Percentiles rank a stretch among this genome's conserved stretches.
phyloP scores from a whole-genome alignment of 2,888 invertebrate genomes.

The Caenorhabditis uteleia region DNA sequence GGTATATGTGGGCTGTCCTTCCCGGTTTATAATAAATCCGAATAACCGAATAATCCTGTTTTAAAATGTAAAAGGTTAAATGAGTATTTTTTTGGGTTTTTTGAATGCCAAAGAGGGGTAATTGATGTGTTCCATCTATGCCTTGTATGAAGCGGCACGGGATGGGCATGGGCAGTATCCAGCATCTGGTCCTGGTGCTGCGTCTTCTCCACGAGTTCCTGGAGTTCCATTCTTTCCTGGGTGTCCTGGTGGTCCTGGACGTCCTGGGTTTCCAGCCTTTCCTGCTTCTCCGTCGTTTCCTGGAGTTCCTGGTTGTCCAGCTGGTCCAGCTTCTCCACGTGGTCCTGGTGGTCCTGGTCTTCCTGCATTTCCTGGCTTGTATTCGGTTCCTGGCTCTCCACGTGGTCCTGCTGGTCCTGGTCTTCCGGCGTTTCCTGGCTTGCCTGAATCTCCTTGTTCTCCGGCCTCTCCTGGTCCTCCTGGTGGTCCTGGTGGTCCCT shows the following conservation, averaged over 20 bases:
- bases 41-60: no score
- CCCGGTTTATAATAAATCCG: no score
- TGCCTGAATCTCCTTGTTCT: conserved; percentile 43
- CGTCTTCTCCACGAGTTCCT: conserved; percentile 42
- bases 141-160: conserved; percentile 29
- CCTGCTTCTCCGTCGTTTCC: conserved; percentile 51
- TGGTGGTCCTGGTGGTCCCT: conserved; percentile 43
- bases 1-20: no score
- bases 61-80: no score
- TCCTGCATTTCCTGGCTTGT: conserved; percentile 50
- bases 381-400: conserved; percentile 51
- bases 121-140: no score
- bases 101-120: no score
- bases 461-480: conserved; percentile 44
- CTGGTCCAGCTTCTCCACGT: conserved; percentile 52
- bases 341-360: conserved; percentile 52
- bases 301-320: conserved; percentile 45
- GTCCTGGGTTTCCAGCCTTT: conserved; percentile 48
- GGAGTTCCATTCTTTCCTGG: conserved; percentile 50
- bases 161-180: conserved; percentile 51
- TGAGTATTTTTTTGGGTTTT: no score
- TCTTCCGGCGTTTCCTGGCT: conserved; percentile 44
- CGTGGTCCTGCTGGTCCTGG: conserved; percentile 50
- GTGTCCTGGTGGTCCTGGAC: conserved; percentile 47
- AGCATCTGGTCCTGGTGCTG: conserved; percentile 46